These are phyloP conservation scores for Cryptoprocta ferox DNA, from an alignment of 2,797 vertebrate species.

Conservation along the genomic window DNA sequence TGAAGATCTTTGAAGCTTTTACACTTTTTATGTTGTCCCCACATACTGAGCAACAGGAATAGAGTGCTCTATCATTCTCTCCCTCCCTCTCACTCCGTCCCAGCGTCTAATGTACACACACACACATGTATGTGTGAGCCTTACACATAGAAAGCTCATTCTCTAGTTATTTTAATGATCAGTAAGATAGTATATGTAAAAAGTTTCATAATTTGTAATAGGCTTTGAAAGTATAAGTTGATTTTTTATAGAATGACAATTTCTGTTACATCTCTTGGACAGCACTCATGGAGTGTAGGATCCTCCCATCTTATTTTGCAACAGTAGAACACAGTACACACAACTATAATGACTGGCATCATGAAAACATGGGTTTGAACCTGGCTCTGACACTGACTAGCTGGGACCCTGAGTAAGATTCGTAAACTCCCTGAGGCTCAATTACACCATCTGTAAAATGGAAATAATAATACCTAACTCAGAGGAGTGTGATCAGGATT, in stretches of 20 bases:
- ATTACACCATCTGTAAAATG: background rate
- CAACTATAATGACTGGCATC: background rate
- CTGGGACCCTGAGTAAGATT: background rate
- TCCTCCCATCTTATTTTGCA: background rate
- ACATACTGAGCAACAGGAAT: background rate
- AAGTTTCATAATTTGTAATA: background rate
- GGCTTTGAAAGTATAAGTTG: background rate
- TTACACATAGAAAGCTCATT: background rate
- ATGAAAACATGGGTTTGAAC: background rate
- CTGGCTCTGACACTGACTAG: background rate
- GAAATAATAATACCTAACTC: background rate
- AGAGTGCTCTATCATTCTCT: background rate
- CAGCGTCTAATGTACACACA: background rate
- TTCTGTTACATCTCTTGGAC: background rate
- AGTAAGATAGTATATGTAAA: background rate
- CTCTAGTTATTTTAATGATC: background rate
- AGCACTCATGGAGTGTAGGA: background rate
- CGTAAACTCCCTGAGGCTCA: background rate
- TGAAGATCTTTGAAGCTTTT: background rate
- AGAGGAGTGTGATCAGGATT: background rate
- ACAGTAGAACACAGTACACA: background rate
- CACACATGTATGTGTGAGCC: background rate
- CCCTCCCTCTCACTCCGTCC: background rate
- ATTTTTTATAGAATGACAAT: background rate
- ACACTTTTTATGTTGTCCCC: conserved; percentile 6